Base-by-base conservation (phyloP, 2,888 invertebrate species). In the Agonum fuliginosum region DNA sequence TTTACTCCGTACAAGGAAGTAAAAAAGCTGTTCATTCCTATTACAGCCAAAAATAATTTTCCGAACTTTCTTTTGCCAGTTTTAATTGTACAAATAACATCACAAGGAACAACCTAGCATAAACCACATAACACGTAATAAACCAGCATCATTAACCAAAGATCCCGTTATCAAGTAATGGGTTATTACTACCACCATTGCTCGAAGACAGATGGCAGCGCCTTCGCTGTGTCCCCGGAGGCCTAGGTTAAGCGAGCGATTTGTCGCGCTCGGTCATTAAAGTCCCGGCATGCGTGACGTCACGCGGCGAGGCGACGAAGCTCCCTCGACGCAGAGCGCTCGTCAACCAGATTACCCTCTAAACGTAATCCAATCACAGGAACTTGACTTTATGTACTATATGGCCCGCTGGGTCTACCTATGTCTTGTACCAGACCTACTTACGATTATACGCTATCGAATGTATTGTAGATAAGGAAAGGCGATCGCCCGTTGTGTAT, bases 321-420 rank as follows among this genome's bases (percentile, higher is more conserved):
- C 83, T 90, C 91, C 89, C 90, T 80, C 81, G 91, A 88, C 90
- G n/a, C n/a, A n/a, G n/a, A n/a, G n/a, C n/a, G 87, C 91, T 91
- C 91, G 90, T 91, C 90, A 89, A 86, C 86, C 83, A 87, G 87
- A 88, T 88, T 87, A 87, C 87, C 86, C 87, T 87, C 87, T 87
- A 87, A 87, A 89, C 89, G 90, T 91, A 91, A 91, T 91, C 91
- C 91, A 91, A 91, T 91, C 91, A 91, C 89, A 81, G 80, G 82
- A 81, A 83, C 82, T 82, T 82, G 83, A 83, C 83, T 83, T 83
- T 62, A 62, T 54, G 54, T 54, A 54, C 54, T 84, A 83, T 81
- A 82, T 81, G 79, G 80, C 81, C 81, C 79, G 79, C 79, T 73
- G 80, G 81, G 80, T 81, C 80, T 81, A 80, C 81, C 80, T 81